These are phyloP conservation scores for Punctoribates punctum DNA, from an alignment of 2,888 invertebrate species.

Conservation along the genomic window DNA sequence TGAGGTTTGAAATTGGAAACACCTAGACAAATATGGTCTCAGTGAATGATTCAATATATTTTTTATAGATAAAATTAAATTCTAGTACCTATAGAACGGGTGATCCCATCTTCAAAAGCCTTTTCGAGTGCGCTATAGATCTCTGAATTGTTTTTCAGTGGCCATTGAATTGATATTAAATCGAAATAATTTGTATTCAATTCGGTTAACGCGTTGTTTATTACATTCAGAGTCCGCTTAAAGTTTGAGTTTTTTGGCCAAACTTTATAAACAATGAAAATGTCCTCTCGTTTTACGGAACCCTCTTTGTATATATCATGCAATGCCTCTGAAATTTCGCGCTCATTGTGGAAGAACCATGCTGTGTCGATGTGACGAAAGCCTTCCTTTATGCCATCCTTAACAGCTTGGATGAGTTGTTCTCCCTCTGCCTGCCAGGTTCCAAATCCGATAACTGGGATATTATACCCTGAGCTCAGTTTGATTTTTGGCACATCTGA, in stretches of 20 bases:
- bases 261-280: constrained; percentile 58
- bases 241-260: constrained; percentile 58
- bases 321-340: constrained; percentile 52
- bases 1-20: constrained; percentile 74
- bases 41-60: constrained; percentile 45
- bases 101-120: constrained; percentile 58
- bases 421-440: constrained; percentile 70
- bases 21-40: constrained; percentile 61
- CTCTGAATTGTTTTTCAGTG: background rate
- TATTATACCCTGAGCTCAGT: background rate
- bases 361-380: constrained; percentile 54
- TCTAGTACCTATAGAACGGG: constrained; percentile 67
- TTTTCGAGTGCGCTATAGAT: constrained; percentile 35
- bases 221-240: background rate
- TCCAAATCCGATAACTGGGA: constrained; percentile 67
- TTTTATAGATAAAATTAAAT: too few relatives aligned
- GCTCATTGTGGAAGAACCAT: constrained; percentile 52
- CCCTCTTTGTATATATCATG: constrained; percentile 51
- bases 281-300: constrained; percentile 52
- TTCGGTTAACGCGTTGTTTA: constrained; percentile 1
- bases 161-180: constrained; percentile 75
- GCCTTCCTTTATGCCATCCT: constrained; percentile 50
- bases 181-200: constrained; percentile 56
- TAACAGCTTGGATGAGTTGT: constrained; percentile 51
- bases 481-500: too few relatives aligned